Conservation (phyloP, 2,888 invertebrate species). For the Oscheius onirici region DNA sequence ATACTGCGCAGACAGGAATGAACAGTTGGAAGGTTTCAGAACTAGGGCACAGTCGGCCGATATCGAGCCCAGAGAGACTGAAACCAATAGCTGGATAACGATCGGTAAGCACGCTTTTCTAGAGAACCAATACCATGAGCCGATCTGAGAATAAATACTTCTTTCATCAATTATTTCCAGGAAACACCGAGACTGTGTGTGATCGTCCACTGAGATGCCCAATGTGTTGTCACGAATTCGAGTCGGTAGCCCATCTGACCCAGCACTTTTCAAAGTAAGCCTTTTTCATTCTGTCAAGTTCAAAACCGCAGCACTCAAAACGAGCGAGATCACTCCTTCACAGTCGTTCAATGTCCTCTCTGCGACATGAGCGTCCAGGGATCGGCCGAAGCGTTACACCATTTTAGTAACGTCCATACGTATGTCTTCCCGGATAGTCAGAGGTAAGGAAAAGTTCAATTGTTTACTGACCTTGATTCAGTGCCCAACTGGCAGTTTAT, state of each 20-base stretch:
- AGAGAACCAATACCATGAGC: too few relatives aligned
- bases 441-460: background rate
- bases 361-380: constrained; percentile 39
- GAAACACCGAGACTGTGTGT: constrained; percentile 13
- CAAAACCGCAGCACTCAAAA: constrained; percentile 34
- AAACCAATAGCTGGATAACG: background rate
- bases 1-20: constrained; percentile 15
- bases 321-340: constrained; percentile 43
- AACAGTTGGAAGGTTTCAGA: constrained; percentile 8
- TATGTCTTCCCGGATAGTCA: constrained; percentile 19
- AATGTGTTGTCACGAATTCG: constrained; percentile 45
- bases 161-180: constrained; percentile 1
- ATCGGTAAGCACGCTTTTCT: constrained; percentile 1
- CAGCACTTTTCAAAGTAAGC: constrained; percentile 43
- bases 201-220: constrained; percentile 38
- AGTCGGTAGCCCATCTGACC: constrained; percentile 41
- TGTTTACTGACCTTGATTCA: background rate
- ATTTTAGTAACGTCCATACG: constrained; percentile 30
- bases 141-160: too few relatives aligned
- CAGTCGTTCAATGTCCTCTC: constrained; percentile 46
- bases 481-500: constrained; percentile 20
- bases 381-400: constrained; percentile 42
- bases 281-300: background rate
- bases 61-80: constrained; percentile 2
- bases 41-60: constrained; percentile 33